phyloP scores from a whole-genome alignment of 2,888 invertebrate species.

The Mayetiola destructor region DNA sequence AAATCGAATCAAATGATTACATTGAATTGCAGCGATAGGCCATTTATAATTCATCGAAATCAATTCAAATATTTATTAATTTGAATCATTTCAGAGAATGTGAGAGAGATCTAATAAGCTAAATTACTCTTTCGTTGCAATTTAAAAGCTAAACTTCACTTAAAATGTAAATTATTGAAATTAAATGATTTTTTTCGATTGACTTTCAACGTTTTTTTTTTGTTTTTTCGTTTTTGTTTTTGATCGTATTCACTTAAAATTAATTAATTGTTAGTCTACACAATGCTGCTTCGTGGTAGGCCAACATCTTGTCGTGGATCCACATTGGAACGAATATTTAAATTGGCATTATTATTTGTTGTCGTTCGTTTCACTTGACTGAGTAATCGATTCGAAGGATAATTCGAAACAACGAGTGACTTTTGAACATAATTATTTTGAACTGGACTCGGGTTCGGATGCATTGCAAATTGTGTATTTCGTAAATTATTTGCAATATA shows the following conservation, averaged over 20 bases:
- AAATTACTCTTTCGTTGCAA: too few relatives aligned
- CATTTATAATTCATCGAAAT: neutral
- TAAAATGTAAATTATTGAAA: too few relatives aligned
- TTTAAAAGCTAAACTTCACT: too few relatives aligned
- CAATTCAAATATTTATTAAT: neutral
- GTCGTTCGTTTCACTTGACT: constrained; percentile 4
- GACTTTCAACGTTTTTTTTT: too few relatives aligned
- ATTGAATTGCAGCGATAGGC: neutral
- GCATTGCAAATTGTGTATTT: neutral
- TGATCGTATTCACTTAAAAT: neutral
- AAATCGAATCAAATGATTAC: too few relatives aligned
- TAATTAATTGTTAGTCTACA: neutral
- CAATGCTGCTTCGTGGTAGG: constrained; percentile 10
- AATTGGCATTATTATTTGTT: neutral
- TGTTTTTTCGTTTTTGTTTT: too few relatives aligned
- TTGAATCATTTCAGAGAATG: neutral
- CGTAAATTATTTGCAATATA: constrained; percentile 3
- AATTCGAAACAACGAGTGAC: neutral
- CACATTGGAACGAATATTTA: too few relatives aligned
- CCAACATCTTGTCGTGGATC: constrained; percentile 8
- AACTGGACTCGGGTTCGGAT: constrained; percentile 7
- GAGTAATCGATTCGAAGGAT: constrained; percentile 1
- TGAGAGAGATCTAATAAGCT: too few relatives aligned
- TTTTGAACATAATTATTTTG: constrained; percentile 1
- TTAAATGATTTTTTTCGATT: too few relatives aligned